phyloP scores from a whole-genome alignment of 2,888 invertebrate genomes.

The Acleris sparsana region DNA sequence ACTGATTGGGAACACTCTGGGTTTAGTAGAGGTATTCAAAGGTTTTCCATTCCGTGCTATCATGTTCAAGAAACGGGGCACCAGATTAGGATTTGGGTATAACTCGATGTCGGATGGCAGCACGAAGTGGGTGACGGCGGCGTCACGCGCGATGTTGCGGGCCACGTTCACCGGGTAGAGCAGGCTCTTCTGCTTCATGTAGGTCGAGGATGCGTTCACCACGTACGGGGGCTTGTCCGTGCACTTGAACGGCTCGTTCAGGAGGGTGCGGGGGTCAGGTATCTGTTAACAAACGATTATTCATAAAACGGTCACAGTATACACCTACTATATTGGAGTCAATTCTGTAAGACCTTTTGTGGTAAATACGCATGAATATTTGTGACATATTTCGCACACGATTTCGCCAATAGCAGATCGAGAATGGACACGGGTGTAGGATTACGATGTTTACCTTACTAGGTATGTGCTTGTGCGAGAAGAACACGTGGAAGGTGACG shows the following conservation, averaged over 20 bases:
- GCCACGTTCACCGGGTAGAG: conserved; percentile 96
- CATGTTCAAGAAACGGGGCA: conserved; percentile 92
- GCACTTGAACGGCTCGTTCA: conserved; percentile 88
- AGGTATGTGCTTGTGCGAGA: conserved; percentile 93
- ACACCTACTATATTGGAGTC: background rate
- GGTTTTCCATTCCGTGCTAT: conserved; percentile 89
- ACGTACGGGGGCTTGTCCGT: conserved; percentile 87
- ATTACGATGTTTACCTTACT: conserved; percentile 63
- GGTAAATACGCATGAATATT: no score
- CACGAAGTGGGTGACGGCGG: conserved; percentile 91
- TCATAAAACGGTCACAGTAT: background rate
- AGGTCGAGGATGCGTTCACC: conserved; percentile 86
- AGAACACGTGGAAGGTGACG: conserved; percentile 95
- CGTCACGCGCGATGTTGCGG: conserved; percentile 93
- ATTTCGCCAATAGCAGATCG: no score
- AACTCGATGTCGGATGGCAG: conserved; percentile 95
- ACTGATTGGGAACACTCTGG: conserved; percentile 93
- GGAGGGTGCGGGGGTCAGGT: conserved; percentile 85
- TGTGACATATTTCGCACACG: no score
- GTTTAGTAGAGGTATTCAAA: conserved; percentile 77
- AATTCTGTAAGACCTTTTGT: background rate
- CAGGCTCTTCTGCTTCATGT: conserved; percentile 91
- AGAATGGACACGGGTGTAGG: no score
- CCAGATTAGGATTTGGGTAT: conserved; percentile 93
- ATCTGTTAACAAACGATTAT: conserved; percentile 79